Conservation (phyloP, 2,888 invertebrate genomes). For the Dryococelus australis region DNA sequence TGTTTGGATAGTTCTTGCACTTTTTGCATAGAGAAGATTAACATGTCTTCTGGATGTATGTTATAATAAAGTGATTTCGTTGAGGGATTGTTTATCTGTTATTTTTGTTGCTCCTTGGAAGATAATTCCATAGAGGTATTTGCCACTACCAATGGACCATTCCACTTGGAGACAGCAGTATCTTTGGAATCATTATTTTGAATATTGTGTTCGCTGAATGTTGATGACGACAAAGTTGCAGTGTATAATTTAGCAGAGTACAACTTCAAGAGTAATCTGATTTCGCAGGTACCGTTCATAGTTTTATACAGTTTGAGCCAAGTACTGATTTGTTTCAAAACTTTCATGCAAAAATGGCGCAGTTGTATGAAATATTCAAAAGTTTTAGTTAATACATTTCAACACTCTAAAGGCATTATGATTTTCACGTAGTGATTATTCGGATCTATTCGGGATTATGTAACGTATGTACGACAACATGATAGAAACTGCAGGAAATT, state of each 20-base stretch:
- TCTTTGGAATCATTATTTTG: background rate
- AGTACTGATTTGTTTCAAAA: too few species aligned
- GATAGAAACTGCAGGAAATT: too few species aligned
- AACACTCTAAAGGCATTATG: too few species aligned
- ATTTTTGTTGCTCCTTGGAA: conserved; percentile 12
- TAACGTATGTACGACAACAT: too few species aligned
- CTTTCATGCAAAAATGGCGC: too few species aligned
- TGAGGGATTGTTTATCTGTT: background rate
- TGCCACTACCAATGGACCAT: background rate
- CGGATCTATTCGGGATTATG: too few species aligned
- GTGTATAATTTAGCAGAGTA: background rate
- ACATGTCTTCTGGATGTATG: background rate
- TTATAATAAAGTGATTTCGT: background rate
- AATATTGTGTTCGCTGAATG: background rate
- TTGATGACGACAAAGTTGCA: background rate
- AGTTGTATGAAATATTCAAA: too few species aligned
- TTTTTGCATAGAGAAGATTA: background rate
- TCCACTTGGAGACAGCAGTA: background rate
- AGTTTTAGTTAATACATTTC: too few species aligned
- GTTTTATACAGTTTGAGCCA: too few species aligned
- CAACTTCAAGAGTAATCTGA: background rate
- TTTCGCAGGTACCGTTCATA: background rate
- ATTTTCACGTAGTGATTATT: too few species aligned
- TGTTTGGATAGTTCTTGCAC: too few species aligned
- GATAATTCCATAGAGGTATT: background rate